Evolutionary conservation across 2,113 vertebrate species (phyloP), one percentile per base, ranked within the genome.

Genomic region (Corythornis madagascariensis): DNA sequence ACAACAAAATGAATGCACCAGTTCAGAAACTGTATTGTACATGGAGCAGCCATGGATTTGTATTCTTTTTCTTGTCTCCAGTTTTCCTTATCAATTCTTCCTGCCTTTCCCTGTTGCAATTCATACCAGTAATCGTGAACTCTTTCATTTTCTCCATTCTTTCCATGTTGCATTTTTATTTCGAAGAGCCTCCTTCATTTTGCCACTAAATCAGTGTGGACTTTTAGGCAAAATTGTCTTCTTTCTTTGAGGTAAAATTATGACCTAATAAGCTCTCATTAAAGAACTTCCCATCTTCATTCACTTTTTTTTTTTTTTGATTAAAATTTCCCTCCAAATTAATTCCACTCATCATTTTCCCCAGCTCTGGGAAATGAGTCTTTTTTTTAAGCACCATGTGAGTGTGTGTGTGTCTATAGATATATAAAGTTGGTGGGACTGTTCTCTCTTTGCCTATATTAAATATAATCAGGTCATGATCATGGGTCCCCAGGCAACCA

Each of bases 381-480:
- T 82, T 76, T 72, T 88, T 57, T 88, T 57, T 61, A 90, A 87
- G 63, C 38, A 33, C 20, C 1, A 2, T 64, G 45, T 71, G 60
- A 81, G 57, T 31, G 50, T 83, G 45, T 79, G 16, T 79, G 16
- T 72, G 43, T 76, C 69, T 82, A 43, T 7, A 69, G 90, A 71
- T 65, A 26, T 5, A 77, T 14, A 55, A 92, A 66, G 90, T 29
- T 88, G 75, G 38, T 71, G 77, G 81, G 81, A 90, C 38, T 83
- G 53, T 57, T 84, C 83, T 88, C 75, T 89, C 77, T 82, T 92
- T 70, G 64, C 77, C 83, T 33, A 4, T 55, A 84, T 86, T 95
- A 94, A 90, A 79, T 42, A 84, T 81, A 93, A 93, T 90, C 88
- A 87, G 86, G 89, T 95, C 90, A 66, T 84, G 86, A 92, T 89